phyloP scores from a whole-genome alignment of 2,113 vertebrate species.

The Barnardius zonarius region DNA sequence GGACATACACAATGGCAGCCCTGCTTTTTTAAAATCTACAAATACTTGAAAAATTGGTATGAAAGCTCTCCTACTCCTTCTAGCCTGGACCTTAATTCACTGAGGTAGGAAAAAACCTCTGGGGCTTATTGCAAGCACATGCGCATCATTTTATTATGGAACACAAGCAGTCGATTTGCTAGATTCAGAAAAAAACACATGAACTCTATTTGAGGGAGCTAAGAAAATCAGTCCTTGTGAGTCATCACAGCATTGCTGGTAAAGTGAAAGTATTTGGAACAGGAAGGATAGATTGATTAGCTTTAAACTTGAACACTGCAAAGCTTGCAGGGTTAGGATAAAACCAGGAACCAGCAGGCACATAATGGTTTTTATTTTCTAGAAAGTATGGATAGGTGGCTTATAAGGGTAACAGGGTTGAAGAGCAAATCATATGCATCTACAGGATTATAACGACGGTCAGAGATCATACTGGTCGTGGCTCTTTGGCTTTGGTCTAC shows the following conservation, averaged over 20 bases:
- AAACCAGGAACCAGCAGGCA: not conserved
- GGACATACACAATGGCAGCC: not conserved
- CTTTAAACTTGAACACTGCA: not conserved
- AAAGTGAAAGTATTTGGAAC: conserved; percentile 37
- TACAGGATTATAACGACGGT: not conserved
- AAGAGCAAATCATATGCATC: not conserved
- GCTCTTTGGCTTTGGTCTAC: not conserved
- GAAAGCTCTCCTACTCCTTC: not conserved
- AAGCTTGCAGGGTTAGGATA: not conserved
- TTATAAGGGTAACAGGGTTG: not conserved
- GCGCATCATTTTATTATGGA: not conserved
- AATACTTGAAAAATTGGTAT: not conserved
- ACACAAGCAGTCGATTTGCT: not conserved
- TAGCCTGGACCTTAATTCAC: not conserved
- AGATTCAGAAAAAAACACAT: not conserved
- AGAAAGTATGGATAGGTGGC: not conserved
- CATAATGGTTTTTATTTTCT: not conserved
- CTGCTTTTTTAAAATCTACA: not conserved
- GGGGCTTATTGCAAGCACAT: not conserved
- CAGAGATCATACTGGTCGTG: not conserved
- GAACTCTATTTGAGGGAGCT: conserved; percentile 16
- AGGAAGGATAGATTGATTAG: conserved; percentile 41
- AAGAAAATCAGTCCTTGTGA: conserved; percentile 58
- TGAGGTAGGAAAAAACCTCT: not conserved
- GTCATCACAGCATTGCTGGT: conserved; percentile 34